A percentile compares a stretch with the other conserved stretches of the same genome.
Evolutionary conservation across 2,797 vertebrate genomes (phyloP).

Genomic region (Halcyon badia): DNA sequence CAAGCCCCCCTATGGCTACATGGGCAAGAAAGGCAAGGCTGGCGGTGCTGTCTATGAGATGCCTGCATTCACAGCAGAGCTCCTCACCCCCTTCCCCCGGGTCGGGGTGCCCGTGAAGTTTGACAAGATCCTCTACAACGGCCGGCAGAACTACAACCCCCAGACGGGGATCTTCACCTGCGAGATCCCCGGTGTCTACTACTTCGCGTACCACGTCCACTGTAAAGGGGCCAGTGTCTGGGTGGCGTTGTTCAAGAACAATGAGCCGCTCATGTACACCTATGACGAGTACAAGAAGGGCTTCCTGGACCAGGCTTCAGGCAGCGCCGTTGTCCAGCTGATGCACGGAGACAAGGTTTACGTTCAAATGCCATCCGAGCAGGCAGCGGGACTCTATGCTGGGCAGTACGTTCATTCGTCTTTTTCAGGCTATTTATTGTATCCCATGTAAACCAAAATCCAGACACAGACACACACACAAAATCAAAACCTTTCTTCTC

Average conservation of each 20-base stretch:
- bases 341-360: slow-evolving; percentile 91
- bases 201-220: slow-evolving; percentile 95
- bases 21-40: slow-evolving; percentile 86
- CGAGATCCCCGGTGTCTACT: slow-evolving; percentile 93
- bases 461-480: neutral
- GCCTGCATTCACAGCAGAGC: slow-evolving; percentile 93
- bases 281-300: slow-evolving; percentile 97
- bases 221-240: slow-evolving; percentile 97
- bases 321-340: slow-evolving; percentile 92
- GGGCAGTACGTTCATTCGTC: slow-evolving; percentile 96
- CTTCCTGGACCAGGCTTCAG: slow-evolving; percentile 95
- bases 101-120: slow-evolving; percentile 93
- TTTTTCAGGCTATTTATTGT: slow-evolving; percentile 97
- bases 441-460: slow-evolving; percentile 87
- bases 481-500: slow-evolving; percentile 50
- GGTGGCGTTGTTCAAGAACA: slow-evolving; percentile 97
- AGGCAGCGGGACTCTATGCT: slow-evolving; percentile 96
- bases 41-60: slow-evolving; percentile 82
- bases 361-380: slow-evolving; percentile 94
- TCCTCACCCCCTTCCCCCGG: slow-evolving; percentile 92
- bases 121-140: slow-evolving; percentile 93
- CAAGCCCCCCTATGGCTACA: slow-evolving; percentile 85
- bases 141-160: slow-evolving; percentile 94
- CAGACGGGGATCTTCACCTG: slow-evolving; percentile 95
- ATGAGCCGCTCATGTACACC: slow-evolving; percentile 96